Percentiles rank a stretch among this genome's conserved stretches.
Evolutionary conservation across 2,888 invertebrate species (phyloP).

Genomic region (Tetranychus truncatus): DNA sequence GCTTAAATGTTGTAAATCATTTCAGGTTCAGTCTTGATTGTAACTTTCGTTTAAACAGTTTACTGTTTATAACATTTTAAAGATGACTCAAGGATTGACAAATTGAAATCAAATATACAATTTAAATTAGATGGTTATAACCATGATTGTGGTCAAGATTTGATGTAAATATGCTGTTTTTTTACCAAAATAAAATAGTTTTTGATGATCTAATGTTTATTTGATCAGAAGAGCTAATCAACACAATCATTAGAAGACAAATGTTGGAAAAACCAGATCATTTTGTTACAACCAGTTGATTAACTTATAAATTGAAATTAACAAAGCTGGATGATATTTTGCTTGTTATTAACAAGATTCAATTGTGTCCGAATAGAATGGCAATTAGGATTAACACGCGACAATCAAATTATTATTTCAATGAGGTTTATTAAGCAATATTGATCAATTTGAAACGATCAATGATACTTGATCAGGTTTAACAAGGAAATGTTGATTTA

Average conservation of each 20-base stretch:
- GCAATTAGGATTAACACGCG: background rate
- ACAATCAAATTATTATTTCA: background rate
- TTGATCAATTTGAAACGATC: background rate
- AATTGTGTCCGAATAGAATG: too few relatives aligned
- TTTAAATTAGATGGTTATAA: background rate
- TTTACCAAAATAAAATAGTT: background rate
- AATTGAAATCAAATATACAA: background rate
- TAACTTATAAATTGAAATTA: too few relatives aligned
- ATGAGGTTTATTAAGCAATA: background rate
- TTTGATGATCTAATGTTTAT: background rate
- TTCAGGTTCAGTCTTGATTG: background rate
- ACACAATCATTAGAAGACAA: too few relatives aligned
- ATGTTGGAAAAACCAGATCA: background rate
- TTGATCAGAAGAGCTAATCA: background rate
- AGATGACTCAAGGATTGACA: background rate
- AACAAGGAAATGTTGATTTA: background rate
- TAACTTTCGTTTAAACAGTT: too few relatives aligned
- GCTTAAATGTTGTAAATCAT: background rate
- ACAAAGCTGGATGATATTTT: too few relatives aligned
- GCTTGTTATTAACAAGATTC: too few relatives aligned
- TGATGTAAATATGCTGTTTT: background rate
- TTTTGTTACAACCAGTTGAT: background rate
- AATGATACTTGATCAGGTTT: background rate
- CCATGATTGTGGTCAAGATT: background rate
- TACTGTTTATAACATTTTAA: too few relatives aligned